A percentile compares a stretch with the other conserved stretches of the same genome.
These are phyloP conservation scores for Oceanites oceanicus DNA, from an alignment of 2,113 vertebrate genomes.

Conservation along the genomic window DNA sequence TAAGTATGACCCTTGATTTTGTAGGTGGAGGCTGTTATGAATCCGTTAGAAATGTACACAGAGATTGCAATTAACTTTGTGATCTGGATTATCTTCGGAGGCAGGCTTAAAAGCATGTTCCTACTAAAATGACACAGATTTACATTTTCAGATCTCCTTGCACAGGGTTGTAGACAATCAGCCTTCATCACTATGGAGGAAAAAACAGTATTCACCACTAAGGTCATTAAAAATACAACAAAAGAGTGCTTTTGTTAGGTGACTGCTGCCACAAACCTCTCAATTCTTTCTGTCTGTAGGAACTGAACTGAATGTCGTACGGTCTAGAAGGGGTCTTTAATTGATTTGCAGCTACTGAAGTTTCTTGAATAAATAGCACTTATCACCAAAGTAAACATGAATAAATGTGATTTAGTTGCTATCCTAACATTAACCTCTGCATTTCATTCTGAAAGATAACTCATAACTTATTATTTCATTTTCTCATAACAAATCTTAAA, in stretches of 20 bases:
- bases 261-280: not conserved
- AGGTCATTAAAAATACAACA: not conserved
- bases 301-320: not conserved
- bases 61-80: not conserved
- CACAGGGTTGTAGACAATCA: not conserved
- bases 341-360: not conserved
- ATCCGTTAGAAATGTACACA: not conserved
- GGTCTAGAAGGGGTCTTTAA: not conserved
- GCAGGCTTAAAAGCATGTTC: not conserved
- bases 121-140: not conserved
- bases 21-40: not conserved
- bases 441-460: slow-evolving; percentile 22
- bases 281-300: not conserved
- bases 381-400: not conserved
- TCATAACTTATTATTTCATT: not conserved
- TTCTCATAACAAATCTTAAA: not conserved
- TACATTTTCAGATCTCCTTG: not conserved
- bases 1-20: not conserved
- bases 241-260: not conserved
- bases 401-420: not conserved
- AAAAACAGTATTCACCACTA: not conserved
- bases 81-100: not conserved
- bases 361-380: not conserved
- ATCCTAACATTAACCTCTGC: not conserved
- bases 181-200: not conserved